Evolutionary conservation across 37 sponge, comb jelly and placozoan genomes (phyloP).

Genomic region (Geodia barretti): DNA sequence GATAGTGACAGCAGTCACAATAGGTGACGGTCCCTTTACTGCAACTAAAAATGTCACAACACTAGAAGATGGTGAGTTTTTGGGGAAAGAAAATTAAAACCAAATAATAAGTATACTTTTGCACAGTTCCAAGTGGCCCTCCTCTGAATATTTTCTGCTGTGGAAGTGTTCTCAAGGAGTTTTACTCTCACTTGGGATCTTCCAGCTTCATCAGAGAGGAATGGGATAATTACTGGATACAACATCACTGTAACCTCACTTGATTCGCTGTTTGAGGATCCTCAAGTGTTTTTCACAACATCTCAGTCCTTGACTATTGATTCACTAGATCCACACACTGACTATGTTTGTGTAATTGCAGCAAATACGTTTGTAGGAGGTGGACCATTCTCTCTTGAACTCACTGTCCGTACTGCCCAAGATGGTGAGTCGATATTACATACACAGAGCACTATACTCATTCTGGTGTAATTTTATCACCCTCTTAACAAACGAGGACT

Average conservation of each 20-base stretch:
- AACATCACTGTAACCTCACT: background rate
- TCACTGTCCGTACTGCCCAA: conserved; percentile 11
- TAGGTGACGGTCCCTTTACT: background rate
- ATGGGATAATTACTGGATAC: conserved; percentile 37
- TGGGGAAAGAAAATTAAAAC: background rate
- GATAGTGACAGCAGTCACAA: conserved; percentile 10
- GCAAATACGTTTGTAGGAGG: conserved; percentile 16
- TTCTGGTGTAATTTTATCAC: no score
- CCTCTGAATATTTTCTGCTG: background rate
- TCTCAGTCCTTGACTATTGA: background rate
- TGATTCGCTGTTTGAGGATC: background rate
- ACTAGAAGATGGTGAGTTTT: conserved; percentile 7
- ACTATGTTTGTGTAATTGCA: conserved; percentile 18
- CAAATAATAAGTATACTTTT: no score
- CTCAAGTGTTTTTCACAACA: background rate
- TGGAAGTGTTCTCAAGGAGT: background rate
- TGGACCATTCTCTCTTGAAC: conserved; percentile 9
- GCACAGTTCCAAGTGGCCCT: background rate
- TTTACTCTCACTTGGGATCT: conserved; percentile 3
- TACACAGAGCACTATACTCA: no score
- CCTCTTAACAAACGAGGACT: no score
- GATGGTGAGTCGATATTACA: conserved; percentile 2
- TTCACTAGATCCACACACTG: conserved; percentile 33
- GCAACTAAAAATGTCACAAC: background rate
- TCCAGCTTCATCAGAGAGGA: conserved; percentile 10